These are phyloP conservation scores for Amazona vittata DNA, from an alignment of 2,113 vertebrate genomes.

Conservation along the genomic window DNA sequence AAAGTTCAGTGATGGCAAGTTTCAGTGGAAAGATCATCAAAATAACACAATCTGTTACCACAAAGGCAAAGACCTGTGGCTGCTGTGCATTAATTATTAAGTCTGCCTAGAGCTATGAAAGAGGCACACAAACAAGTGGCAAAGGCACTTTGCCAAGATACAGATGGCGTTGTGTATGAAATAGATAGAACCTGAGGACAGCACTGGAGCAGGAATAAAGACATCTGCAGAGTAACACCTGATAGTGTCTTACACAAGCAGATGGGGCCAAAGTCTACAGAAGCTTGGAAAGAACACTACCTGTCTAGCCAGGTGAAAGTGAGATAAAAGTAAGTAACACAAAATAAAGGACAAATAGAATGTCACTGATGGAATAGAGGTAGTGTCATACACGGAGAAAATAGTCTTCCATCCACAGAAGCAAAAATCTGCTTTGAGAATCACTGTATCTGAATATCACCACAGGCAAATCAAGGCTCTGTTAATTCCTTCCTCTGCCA, in stretches of 20 bases:
- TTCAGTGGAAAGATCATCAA: neutral
- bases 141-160: neutral
- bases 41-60: neutral
- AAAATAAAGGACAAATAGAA: neutral
- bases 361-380: neutral
- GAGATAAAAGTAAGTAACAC: neutral
- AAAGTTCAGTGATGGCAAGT: neutral
- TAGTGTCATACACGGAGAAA: neutral
- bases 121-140: neutral
- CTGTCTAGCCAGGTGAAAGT: neutral
- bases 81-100: neutral
- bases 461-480: neutral
- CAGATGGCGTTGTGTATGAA: neutral
- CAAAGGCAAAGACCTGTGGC: neutral
- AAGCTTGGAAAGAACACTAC: neutral
- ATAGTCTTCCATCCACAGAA: neutral
- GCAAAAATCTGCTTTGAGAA: neutral
- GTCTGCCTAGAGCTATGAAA: neutral
- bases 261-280: neutral
- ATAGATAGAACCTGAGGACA: neutral
- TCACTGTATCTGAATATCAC: neutral
- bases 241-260: neutral
- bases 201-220: neutral
- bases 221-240: neutral
- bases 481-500: neutral